Evolutionary conservation across 2,888 invertebrate genomes (phyloP).

Genomic region (Dorcus hopei): DNA sequence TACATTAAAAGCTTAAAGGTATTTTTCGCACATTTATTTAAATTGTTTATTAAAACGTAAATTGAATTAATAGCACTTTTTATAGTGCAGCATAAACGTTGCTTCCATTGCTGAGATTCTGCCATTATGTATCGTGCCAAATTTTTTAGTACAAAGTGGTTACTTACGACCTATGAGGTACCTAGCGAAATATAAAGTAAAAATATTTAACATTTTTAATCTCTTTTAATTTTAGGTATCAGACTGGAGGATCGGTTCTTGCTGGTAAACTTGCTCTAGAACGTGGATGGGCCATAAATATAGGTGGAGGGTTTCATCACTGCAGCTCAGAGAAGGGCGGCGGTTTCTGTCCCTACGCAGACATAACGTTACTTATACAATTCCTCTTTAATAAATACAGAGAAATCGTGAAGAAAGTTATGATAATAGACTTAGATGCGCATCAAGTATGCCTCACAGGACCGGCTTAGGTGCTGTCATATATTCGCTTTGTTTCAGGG

Average conservation of each 20-base stretch:
- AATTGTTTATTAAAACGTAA: constrained; percentile 48
- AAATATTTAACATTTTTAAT: too few relatives aligned
- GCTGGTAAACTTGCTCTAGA: constrained; percentile 80
- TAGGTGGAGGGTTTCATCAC: constrained; percentile 92
- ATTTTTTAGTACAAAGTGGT: constrained; percentile 68
- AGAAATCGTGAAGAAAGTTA: constrained; percentile 60
- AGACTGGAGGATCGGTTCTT: constrained; percentile 80
- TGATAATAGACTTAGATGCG: constrained; percentile 90
- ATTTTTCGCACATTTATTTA: constrained; percentile 31
- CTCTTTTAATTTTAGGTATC: constrained; percentile 52
- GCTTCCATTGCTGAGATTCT: constrained; percentile 79
- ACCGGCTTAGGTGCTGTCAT: too few relatives aligned
- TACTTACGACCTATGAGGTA: constrained; percentile 78
- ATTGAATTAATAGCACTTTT: constrained; percentile 10
- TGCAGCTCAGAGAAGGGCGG: constrained; percentile 73
- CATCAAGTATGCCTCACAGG: constrained; percentile 65
- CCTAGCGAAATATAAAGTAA: constrained; percentile 9
- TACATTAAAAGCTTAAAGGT: constrained; percentile 76
- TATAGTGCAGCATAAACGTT: constrained; percentile 77
- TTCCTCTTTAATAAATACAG: constrained; percentile 60
- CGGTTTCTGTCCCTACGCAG: constrained; percentile 89
- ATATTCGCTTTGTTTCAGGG: constrained; percentile 55
- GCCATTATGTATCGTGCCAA: constrained; percentile 70
- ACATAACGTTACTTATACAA: constrained; percentile 75
- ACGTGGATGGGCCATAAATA: constrained; percentile 83